Evolutionary conservation across 2,797 vertebrate species (phyloP).

Genomic region (Poliocrania exsul): DNA sequence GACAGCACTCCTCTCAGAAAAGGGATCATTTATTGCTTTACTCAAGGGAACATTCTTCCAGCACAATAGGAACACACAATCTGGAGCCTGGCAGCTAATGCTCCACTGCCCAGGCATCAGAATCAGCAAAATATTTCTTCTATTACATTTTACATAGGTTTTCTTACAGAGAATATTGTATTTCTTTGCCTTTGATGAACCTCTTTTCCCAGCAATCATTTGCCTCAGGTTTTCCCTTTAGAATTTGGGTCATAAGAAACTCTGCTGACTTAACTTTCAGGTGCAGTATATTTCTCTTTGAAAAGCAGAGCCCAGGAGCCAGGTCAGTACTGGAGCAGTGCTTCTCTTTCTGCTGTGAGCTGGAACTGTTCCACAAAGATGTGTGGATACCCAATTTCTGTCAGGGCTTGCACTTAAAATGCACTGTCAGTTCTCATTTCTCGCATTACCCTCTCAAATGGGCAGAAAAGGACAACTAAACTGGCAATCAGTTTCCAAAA

Average conservation of each 20-base stretch:
- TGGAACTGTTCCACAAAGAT: slow-evolving; percentile 59
- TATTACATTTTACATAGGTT: neutral
- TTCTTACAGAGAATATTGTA: slow-evolving; percentile 9
- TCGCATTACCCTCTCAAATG: slow-evolving; percentile 68
- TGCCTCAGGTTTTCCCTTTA: slow-evolving; percentile 38
- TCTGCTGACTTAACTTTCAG: slow-evolving; percentile 44
- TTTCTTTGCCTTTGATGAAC: slow-evolving; percentile 34
- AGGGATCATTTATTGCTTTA: neutral
- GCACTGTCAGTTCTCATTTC: slow-evolving; percentile 73
- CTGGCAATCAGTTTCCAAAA: slow-evolving; percentile 64
- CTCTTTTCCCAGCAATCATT: slow-evolving; percentile 33
- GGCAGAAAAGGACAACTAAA: slow-evolving; percentile 65
- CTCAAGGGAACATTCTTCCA: neutral
- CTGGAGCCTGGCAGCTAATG: neutral
- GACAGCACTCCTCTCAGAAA: neutral
- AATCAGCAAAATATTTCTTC: slow-evolving; percentile 17
- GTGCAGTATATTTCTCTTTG: neutral
- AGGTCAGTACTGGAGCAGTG: neutral
- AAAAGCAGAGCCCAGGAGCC: neutral
- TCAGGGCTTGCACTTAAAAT: slow-evolving; percentile 69
- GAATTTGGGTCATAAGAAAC: slow-evolving; percentile 39
- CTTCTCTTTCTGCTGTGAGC: neutral
- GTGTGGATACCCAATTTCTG: slow-evolving; percentile 48
- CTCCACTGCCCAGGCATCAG: neutral
- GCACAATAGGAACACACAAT: neutral